Base-by-base conservation (phyloP, 2,888 invertebrate genomes). In the Lordiphosa andalusiaca region DNA sequence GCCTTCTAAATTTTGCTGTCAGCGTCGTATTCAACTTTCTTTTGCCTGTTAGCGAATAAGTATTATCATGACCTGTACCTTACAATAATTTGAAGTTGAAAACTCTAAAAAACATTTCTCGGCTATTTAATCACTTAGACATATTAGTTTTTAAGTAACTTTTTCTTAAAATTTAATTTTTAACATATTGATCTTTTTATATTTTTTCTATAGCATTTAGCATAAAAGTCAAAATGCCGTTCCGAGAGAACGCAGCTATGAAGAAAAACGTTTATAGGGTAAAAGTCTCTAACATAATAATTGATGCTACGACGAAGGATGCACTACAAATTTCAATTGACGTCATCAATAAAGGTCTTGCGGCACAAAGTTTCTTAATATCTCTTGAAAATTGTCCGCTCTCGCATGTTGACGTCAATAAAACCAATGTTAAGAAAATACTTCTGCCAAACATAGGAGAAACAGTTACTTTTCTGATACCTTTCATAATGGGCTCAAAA, bases 201-300 rank as follows among this genome's bases (percentile, higher is more conserved):
- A n/a, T 23, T 13, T 23, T 37, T 38, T 12, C 9, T 7, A 13
- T 48, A 88, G 88, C 71, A 3, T 85, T 77, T 47, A 77, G 58
- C 38, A 70, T 88, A 3, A 85, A 85, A 69, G 57, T 88, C 7
- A 82, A 87, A 60, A 75, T 87, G 48, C 85, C 88, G 5, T 88
- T 88, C 42, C 61, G 73, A 3, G 76, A 87, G 42, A 88, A 88
- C 44, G 53, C 65, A 2, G 57, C 85, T 6, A 48, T 61, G 6
- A 47, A 56, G 6, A 33, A 33, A 6, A 74, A 82, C 23, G 33
- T 46, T 7, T 64, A 72, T 6, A 75, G 65, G 21, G 73, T 85
- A 1, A 84, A 84, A 39, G 81, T 88, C 7, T 64, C 73, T 2
- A 71, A 64, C 63, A 75, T 88, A 40, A 53, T 86, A 7, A 81